Evolutionary conservation across 2,888 invertebrate genomes (phyloP), one percentile per base, ranked within the genome.

Genomic region (Polylopha cassiicola): DNA sequence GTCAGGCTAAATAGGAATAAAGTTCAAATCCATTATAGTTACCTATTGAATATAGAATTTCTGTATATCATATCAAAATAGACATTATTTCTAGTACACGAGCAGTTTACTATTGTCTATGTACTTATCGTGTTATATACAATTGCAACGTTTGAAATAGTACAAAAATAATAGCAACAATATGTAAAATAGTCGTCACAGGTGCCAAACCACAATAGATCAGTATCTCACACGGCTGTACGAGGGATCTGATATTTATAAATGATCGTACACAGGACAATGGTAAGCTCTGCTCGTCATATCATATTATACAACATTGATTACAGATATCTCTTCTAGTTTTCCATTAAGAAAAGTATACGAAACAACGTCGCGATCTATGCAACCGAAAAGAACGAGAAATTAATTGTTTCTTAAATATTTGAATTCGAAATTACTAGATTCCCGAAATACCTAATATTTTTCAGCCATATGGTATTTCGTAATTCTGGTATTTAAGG

Each of bases 191-290:
- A 57, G 46, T 53, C 54, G 51, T 60, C 63, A 63, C 65, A 68
- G 74, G 82, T 82, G 81, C 81, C 81, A 82, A 81, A 82, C 66
- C 67, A 69, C 67, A 58, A 45, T 59, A 58, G 37, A 36, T 51
- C 53, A 49, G 58, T 53, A 47, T 39, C 41, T 46, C 49, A 47
- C 37, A 44, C 41, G 33, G 43, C 47, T 51, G 48, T 52, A 47
- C 45, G 57, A 39, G 53, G 59, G 57, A 54, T n/a, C 56, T 57
- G 53, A 56, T 54, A 55, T 43, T 55, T 55, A 30, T 32, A 21
- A 44, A 50, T 47, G 39, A 48, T 39, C 39, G 5, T 46, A 30
- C 36, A 23, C 27, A 49, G 73, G 76, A 65, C 73, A 74, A 69
- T 70, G 69, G 73, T 74, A 68, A 65, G 73, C 41, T 7, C 11